Conservation (phyloP, 35 echinoderm and acorn worm species). For the Apostichopus californicus region DNA sequence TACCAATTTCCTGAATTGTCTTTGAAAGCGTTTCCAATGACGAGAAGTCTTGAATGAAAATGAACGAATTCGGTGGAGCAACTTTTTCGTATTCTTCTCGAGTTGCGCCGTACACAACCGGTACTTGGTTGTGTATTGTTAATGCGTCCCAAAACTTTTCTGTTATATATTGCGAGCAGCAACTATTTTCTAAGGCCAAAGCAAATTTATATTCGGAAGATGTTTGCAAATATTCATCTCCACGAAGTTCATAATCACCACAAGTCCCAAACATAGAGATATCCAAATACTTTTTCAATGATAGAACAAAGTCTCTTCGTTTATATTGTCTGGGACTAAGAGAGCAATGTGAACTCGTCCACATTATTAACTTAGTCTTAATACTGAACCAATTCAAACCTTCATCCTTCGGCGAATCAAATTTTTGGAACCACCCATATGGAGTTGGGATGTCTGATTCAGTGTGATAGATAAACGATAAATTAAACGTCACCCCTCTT, state of each 20-base stretch:
- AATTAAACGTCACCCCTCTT: no score
- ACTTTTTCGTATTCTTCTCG: slow-evolving; percentile 21
- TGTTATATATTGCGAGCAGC: no score
- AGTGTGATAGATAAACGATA: no score
- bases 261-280: background rate
- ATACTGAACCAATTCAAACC: background rate
- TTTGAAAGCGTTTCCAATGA: background rate
- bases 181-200: slow-evolving; percentile 31
- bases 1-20: no score
- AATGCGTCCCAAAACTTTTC: slow-evolving; percentile 40
- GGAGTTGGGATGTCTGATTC: background rate
- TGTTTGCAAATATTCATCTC: background rate
- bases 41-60: slow-evolving; percentile 8
- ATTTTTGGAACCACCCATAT: no score
- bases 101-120: slow-evolving; percentile 45
- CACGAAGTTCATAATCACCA: background rate
- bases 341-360: background rate
- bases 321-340: background rate
- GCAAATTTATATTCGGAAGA: background rate
- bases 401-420: no score
- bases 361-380: background rate
- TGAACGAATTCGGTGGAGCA: no score
- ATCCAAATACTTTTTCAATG: background rate
- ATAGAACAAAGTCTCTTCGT: background rate
- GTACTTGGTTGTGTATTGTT: background rate